Base-by-base conservation (phyloP, 2,113 vertebrate genomes). In the Sander vitreus region DNA sequence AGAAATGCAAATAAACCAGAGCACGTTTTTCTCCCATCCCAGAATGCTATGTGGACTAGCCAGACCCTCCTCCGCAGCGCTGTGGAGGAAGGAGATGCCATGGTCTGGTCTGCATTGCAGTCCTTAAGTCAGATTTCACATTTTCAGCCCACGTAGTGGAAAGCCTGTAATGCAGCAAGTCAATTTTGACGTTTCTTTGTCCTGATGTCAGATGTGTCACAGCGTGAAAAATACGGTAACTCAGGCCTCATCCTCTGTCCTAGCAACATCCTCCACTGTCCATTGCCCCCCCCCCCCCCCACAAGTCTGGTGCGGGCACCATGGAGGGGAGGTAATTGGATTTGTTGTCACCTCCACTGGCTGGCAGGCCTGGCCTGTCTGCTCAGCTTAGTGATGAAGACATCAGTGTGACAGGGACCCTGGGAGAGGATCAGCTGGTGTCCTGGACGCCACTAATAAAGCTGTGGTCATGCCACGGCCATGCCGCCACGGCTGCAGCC, bases 301-400 rank as follows among this genome's bases (percentile, higher is more conserved):
- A n/a, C n/a, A n/a, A 83, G 73, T 88, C 87, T 91, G 88, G 92
- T 88, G 89, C 94, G 95, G 96, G 96, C 96, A 92, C 96, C 97
- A 94, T 98, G 96, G 96, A 95, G 97, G 96, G 97, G 96, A 97
- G 97, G 97, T 99, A 99, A 99, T 99, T 99, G 97, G 97, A 99
- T 99, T 99, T 98, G 97, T 97, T 99, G 97, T 99, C 98, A 98
- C 97, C 97, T 99, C 96, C 96, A 88, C 95, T 97, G 96, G 97
- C 97, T 97, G 97, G 97, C 97, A 97, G 97, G 96, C 96, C 96
- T 94, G 95, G 96, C 96, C 88, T 91, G 98, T 99, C 98, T 96
- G 96, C 96, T 97, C 96, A 94, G 96, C 95, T 99, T 98, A 99
- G 96, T 95, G 96, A 99, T 99, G 97, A 99, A 99, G 98, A 99